Percentiles rank a stretch among this genome's conserved stretches.
Evolutionary conservation across 2,888 invertebrate species (phyloP).

Genomic region (Dorcus parallelipipedus): DNA sequence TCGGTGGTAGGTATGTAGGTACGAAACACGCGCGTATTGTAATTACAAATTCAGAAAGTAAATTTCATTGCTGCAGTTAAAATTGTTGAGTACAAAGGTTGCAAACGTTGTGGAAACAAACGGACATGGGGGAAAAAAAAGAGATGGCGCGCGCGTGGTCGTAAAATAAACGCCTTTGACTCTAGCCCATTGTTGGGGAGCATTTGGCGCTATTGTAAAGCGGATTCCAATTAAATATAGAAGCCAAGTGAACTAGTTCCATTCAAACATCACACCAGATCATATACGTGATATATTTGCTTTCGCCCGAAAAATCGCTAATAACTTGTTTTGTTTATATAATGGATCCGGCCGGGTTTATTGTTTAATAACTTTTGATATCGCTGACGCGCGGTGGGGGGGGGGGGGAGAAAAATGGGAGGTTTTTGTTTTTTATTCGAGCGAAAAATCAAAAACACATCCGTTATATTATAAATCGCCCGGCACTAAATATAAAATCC

Average conservation of each 20-base stretch:
- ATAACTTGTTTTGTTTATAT: not conserved
- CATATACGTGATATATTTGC: not conserved
- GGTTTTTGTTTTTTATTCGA: not conserved
- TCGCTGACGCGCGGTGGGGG: not conserved
- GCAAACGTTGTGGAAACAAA: not conserved
- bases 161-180: too few relatives aligned
- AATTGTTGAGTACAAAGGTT: not conserved
- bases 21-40: not conserved
- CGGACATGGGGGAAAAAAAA: not conserved
- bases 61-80: not conserved
- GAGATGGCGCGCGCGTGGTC: too few relatives aligned
- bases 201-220: not conserved
- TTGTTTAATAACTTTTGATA: not conserved
- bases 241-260: not conserved
- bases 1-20: not conserved
- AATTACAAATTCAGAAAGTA: constrained; percentile 2
- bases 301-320: not conserved
- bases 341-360: not conserved
- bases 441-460: not conserved
- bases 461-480: not conserved
- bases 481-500: too few relatives aligned
- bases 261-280: constrained; percentile 1
- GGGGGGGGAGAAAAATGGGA: not conserved
- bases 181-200: too few relatives aligned
- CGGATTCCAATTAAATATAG: not conserved